Base-by-base conservation (phyloP, 2,888 invertebrate species). In the Campoplex capitator region DNA sequence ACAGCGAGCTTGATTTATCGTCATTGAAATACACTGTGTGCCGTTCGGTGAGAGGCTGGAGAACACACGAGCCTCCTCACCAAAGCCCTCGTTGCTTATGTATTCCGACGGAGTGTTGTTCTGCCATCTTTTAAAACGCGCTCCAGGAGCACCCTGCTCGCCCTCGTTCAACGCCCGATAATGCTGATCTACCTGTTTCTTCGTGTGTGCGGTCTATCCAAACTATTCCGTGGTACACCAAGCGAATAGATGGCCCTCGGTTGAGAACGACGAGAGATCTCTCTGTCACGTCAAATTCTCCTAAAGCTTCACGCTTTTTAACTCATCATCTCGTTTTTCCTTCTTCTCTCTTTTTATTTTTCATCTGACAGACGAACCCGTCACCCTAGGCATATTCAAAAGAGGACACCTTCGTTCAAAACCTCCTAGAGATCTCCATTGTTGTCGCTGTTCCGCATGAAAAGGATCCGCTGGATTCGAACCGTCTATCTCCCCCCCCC, bases 11-110 rank as follows among this genome's bases (percentile, higher is more conserved):
- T 93, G 92, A 92, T 92, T 93, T 93, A 92, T 92, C 90, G 91
- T 92, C 91, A 93, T 93, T 91, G 90, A 92, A 92, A 92, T 92
- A 91, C 90, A 90, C 90, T 89, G 92, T 84, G 89, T 83, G 89
- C 90, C 38, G 84, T 84, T 80, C 83, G 71, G 58, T 80, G 74
- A 80, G 83, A 56, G 56, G 74, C 38, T 28, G 45, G 48, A 51
- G 56, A 76, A 45, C 48, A 38, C 18, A 82, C 62, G 56, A 23
- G 23, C 23, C 23, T 23, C 23, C 23, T 23, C 23, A 23, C 23
- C 23, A 23, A 23, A 23, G 23, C 23, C 23, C 23, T 23, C 76
- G 45, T 83, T 79, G 56, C 83, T 83, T 56, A 65, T 80, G 51
- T 85, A 87, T 85, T 85, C 84, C 75, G 32, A 13, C 83, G 65